Evolutionary conservation across 2,113 vertebrate species (phyloP).

Genomic region (Galemys pyrenaicus): DNA sequence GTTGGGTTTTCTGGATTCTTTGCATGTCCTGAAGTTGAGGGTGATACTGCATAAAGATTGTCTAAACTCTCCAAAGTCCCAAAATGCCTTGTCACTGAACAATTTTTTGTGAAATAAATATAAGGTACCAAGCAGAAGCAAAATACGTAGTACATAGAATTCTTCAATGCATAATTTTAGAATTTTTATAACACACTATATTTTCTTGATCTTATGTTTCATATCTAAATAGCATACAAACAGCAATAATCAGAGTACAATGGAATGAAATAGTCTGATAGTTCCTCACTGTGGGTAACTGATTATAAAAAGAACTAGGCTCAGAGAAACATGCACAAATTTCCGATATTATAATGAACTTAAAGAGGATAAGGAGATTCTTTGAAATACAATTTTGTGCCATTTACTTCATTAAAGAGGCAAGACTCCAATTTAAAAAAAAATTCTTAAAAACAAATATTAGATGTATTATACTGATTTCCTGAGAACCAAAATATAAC

Average conservation of each 20-base stretch:
- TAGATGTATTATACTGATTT: not conserved
- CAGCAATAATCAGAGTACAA: slow-evolving; percentile 6
- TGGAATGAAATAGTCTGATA: not conserved
- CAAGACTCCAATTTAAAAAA: not conserved
- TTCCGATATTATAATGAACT: not conserved
- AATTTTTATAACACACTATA: not conserved
- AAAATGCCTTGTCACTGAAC: not conserved
- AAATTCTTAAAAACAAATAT: not conserved
- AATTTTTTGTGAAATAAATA: not conserved
- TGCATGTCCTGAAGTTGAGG: not conserved
- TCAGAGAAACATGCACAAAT: not conserved
- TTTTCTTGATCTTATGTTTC: not conserved
- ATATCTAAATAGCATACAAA: not conserved
- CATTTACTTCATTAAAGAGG: not conserved
- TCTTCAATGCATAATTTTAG: not conserved
- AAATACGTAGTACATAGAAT: not conserved
- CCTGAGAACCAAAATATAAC: not conserved
- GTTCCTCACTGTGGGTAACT: not conserved
- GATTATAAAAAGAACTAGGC: not conserved
- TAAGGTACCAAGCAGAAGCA: not conserved
- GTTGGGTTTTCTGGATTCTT: not conserved
- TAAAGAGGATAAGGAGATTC: not conserved
- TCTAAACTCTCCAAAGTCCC: not conserved
- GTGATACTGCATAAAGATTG: not conserved
- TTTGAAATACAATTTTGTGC: slow-evolving; percentile 22